A percentile compares a stretch with the other conserved stretches of the same genome.
phyloP scores from a whole-genome alignment of 2,797 vertebrate genomes.

The Hydrocynus forskahlii region DNA sequence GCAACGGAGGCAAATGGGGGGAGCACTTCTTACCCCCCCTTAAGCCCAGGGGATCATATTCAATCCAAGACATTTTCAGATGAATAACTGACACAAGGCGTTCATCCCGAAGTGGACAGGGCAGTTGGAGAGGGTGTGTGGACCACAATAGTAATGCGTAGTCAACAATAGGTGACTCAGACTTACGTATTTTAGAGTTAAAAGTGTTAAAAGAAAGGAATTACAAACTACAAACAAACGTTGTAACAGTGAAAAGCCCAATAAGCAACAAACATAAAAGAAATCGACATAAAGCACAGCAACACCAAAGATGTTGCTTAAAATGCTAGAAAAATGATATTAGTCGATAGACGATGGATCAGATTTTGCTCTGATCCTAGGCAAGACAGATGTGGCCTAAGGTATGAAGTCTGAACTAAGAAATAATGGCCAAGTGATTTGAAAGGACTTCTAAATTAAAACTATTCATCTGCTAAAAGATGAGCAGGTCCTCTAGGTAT shows the following conservation, averaged over 20 bases:
- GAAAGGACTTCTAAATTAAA: neutral
- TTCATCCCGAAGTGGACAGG: neutral
- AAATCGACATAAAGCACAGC: neutral
- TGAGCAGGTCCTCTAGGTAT: neutral
- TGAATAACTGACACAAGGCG: neutral
- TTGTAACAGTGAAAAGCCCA: neutral
- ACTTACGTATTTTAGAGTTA: too few relatives aligned
- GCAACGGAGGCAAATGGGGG: conserved; percentile 27
- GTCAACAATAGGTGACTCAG: neutral
- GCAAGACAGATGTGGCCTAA: neutral
- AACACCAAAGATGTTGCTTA: too few relatives aligned
- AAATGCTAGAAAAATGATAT: neutral
- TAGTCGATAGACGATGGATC: neutral
- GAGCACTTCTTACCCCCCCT: neutral
- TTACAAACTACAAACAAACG: neutral
- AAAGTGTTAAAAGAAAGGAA: neutral
- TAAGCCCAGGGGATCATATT: conserved; percentile 24
- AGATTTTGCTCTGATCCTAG: neutral
- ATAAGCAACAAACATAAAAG: neutral
- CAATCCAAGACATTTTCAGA: neutral
- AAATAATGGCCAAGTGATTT: neutral
- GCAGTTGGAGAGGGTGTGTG: neutral
- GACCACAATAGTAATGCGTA: neutral
- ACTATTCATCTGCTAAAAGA: neutral
- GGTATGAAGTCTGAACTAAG: neutral